These are phyloP conservation scores for Mantis religiosa DNA, from an alignment of 2,888 invertebrate genomes.

Conservation along the genomic window DNA sequence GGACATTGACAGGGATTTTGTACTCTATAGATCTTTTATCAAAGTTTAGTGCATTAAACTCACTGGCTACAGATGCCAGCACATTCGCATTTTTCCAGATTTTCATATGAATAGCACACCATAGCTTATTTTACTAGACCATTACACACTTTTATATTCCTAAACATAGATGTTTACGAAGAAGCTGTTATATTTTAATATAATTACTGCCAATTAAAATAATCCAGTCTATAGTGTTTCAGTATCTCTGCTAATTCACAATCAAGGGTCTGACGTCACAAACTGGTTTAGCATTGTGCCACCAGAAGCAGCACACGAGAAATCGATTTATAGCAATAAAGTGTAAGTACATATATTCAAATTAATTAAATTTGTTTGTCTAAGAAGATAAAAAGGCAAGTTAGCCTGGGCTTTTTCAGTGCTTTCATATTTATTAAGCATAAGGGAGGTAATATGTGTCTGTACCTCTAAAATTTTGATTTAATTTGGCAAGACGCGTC, in stretches of 20 bases:
- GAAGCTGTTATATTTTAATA: background rate
- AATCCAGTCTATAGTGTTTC: background rate
- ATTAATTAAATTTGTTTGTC: background rate
- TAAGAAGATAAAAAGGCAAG: too few species aligned
- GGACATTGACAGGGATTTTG: slow-evolving; percentile 30
- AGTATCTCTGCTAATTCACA: background rate
- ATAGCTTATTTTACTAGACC: background rate
- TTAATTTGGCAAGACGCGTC: background rate
- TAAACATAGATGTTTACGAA: background rate
- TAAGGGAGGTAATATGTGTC: too few species aligned
- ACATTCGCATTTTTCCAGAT: background rate
- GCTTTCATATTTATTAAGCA: too few species aligned
- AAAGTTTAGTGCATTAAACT: background rate
- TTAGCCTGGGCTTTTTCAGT: too few species aligned
- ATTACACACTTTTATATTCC: background rate
- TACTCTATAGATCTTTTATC: slow-evolving; percentile 4
- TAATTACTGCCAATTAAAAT: background rate
- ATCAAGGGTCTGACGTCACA: background rate
- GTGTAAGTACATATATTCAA: background rate
- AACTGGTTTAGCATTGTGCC: background rate
- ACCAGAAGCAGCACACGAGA: background rate
- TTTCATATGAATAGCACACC: background rate
- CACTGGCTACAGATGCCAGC: background rate
- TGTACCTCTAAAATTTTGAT: too few species aligned
- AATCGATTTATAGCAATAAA: background rate